Base-by-base conservation (phyloP, 2,888 invertebrate genomes). In the Athripsodes cinereus region DNA sequence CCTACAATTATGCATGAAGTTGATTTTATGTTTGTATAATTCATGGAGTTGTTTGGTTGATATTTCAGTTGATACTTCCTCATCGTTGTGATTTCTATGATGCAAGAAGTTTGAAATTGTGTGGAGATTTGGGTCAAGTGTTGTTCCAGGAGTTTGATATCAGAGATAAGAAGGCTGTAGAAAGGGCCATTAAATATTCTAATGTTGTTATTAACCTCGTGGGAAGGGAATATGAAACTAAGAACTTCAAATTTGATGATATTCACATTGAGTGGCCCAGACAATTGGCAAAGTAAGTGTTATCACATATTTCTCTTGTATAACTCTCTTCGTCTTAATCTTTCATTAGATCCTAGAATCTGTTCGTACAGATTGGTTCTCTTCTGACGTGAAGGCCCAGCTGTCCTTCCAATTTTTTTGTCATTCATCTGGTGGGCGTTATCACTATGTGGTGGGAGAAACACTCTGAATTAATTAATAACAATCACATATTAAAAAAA, bases 131-230 rank as follows among this genome's bases (percentile, higher is more conserved):
- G 63, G 99, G 98, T 2, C 98, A 98, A 79, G 87, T 97, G 6
- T 78, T 94, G 11, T 97, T 94, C 68, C 85, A 91, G 69, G 92
- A 90, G 11, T 96, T 83, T 72, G 74, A 95, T 68, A 69, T 98
- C 48, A 75, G 81, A 44, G 95, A 98, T 78, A 92, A 96, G 64
- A 88, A 88, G 35, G 86, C 92, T 0, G 88, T 99, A 66, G 80
- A 82, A 2, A 88, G 87, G 67, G 87, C 89, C 10, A 85, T 99
- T 40, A 89, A 90, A 69, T 90, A 99, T 76, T 98, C 98, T 1
- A 96, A 98, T 78, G 93, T 98, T 53, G 99, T 98, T 1, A 86
- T 99, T 64, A 99, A 99, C 73, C 78, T 97, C 59, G 82, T 99
- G 63, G 97, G 98, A 2, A 81, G 91, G 40, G 92, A 95, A 66